Evolutionary conservation across 2,888 invertebrate species (phyloP), one percentile per base, ranked within the genome.

Genomic region (Piscicola geometra): DNA sequence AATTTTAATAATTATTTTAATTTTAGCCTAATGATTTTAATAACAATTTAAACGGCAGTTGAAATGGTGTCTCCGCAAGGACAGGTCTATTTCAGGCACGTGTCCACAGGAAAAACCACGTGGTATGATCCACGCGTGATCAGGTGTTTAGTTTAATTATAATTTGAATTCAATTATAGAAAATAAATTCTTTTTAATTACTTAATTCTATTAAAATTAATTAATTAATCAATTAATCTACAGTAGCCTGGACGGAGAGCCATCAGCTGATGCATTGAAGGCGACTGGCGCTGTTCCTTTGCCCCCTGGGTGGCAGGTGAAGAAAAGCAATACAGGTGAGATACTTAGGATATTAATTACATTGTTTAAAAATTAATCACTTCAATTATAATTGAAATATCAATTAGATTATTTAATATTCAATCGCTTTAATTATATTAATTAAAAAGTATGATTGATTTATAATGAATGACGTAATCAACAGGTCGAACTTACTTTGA

Each of bases 61-160:
- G 60, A 76, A 18, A 71, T 33, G 56, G 71, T 71, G 9, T 60
- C 76, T 21, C 64, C 71, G 0, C 76, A 76, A 30, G 76, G 76
- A 3, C 76, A 76, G 66, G 52, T 76, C 35, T 76, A 41, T 35
- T 76, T 70, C 50, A 35, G 30, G 33, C 76, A 76, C 33, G 32
- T 66, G 28, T 64, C 76, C 2, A 28, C 76, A n/a, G 71, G 76
- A n/a, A 71, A 30, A 15, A 76, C 52, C 35, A 76, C 76, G 60
- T 76, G 76, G 76, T 76, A 71, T 60, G 66, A 76, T 36, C 76
- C 76, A 64, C 68, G 60, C 30, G 50, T 76, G 15, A 28, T 47
- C 35, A 76, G 71, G 76, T 75, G 15, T 67, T 15, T 41, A 41
- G 36, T 70, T 2, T 21, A 36, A 41, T n/a, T n/a, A n/a, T n/a